phyloP scores from a whole-genome alignment of 2,113 vertebrate genomes.

The Zosterops japonicus region DNA sequence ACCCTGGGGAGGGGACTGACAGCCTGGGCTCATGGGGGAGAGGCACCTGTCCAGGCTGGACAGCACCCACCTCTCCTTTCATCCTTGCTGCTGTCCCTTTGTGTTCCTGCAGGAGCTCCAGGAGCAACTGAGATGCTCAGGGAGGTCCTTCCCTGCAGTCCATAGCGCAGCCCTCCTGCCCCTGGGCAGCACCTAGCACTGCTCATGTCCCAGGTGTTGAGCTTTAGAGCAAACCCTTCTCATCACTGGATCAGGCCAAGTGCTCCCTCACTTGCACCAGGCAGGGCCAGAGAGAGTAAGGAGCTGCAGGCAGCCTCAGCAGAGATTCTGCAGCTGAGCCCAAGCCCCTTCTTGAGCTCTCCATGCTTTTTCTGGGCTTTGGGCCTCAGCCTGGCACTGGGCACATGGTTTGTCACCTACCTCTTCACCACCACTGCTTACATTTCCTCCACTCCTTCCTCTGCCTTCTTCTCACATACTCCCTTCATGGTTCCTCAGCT shows the following conservation, averaged over 20 bases:
- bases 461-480: not conserved
- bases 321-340: not conserved
- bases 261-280: not conserved
- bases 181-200: not conserved
- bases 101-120: not conserved
- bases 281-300: not conserved
- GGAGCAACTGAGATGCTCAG: not conserved
- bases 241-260: not conserved
- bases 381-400: not conserved
- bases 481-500: not conserved
- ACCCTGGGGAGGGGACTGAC: not conserved
- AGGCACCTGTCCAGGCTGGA: not conserved
- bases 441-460: not conserved
- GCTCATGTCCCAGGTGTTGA: not conserved
- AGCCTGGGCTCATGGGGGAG: not conserved
- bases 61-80: not conserved
- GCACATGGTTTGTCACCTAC: fast-evolving
- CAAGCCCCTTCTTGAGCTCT: not conserved
- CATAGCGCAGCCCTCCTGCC: not conserved
- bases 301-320: not conserved
- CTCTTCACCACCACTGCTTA: not conserved
- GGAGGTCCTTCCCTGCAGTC: not conserved
- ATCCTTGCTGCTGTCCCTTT: not conserved
- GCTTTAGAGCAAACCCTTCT: not conserved
- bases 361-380: not conserved